phyloP scores from a whole-genome alignment of 2,113 vertebrate species.

The Seriola aureovittata region DNA sequence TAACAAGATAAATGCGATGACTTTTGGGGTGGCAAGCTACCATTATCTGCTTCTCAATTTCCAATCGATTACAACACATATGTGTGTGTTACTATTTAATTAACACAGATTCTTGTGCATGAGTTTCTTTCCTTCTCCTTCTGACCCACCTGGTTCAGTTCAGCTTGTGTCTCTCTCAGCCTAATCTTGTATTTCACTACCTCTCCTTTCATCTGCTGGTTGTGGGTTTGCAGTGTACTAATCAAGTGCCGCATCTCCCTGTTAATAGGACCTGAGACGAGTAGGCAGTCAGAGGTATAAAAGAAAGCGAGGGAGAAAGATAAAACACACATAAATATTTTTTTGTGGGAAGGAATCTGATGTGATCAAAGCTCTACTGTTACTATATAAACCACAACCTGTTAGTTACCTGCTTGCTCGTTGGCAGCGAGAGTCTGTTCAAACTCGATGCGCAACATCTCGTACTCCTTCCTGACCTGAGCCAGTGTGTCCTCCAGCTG shows the following conservation, averaged over 20 bases:
- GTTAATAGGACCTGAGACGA: conserved; percentile 92
- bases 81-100: neutral
- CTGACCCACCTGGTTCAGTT: conserved; percentile 90
- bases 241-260: conserved; percentile 98
- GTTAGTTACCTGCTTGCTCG: conserved; percentile 93
- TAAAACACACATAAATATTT: neutral
- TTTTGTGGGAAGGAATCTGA: too few relatives aligned
- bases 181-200: conserved; percentile 94
- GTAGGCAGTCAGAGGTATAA: neutral
- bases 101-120: neutral
- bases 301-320: neutral
- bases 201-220: conserved; percentile 98
- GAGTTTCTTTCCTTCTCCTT: neutral
- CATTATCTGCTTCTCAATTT: neutral
- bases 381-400: neutral
- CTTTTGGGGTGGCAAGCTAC: neutral
- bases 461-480: conserved; percentile 97
- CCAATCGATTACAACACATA: neutral
- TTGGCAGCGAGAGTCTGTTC: conserved; percentile 98
- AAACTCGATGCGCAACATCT: conserved; percentile 98
- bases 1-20: neutral
- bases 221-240: conserved; percentile 97
- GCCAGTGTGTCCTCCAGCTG: conserved; percentile 98
- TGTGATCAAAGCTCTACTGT: neutral
- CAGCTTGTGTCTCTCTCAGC: conserved; percentile 92